Percentiles rank a stretch among this genome's conserved stretches.
Evolutionary conservation across 2,113 vertebrate genomes (phyloP).

Genomic region (Arenaria interpres): DNA sequence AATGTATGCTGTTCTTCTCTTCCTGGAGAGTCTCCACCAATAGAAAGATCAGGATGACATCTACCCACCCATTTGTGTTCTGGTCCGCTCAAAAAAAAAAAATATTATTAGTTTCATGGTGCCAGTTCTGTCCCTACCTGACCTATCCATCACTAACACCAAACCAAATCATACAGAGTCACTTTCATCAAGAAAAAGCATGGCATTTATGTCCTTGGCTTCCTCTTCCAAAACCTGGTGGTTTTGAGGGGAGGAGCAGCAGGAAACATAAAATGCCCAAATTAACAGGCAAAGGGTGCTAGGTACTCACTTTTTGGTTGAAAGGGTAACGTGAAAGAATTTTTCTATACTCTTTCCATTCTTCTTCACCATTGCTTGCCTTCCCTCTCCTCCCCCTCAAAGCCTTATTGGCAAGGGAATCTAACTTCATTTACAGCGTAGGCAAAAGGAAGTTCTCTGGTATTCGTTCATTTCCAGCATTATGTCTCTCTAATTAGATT

Average conservation of each 20-base stretch:
- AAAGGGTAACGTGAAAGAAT: not conserved
- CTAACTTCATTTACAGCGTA: not conserved
- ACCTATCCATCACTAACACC: not conserved
- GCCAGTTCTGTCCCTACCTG: not conserved
- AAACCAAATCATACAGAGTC: not conserved
- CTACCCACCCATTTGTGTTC: no score
- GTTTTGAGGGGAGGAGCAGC: not conserved
- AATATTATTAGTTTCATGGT: not conserved
- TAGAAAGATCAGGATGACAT: not conserved
- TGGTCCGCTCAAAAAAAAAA: not conserved
- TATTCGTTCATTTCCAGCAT: not conserved
- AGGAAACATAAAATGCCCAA: not conserved
- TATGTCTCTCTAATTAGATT: not conserved
- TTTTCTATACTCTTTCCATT: not conserved
- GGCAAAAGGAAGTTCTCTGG: not conserved
- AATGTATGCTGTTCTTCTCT: not conserved
- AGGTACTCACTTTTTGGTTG: not conserved
- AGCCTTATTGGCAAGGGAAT: not conserved
- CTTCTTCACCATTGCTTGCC: not conserved
- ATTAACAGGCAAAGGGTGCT: not conserved
- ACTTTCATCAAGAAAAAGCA: not conserved
- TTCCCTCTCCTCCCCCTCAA: not conserved
- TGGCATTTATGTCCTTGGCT: accelerated
- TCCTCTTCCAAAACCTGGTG: not conserved
- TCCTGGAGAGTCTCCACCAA: not conserved